These are phyloP conservation scores for Trididemnum clinides DNA, from an alignment of 23 tunicate species.

Conservation along the genomic window DNA sequence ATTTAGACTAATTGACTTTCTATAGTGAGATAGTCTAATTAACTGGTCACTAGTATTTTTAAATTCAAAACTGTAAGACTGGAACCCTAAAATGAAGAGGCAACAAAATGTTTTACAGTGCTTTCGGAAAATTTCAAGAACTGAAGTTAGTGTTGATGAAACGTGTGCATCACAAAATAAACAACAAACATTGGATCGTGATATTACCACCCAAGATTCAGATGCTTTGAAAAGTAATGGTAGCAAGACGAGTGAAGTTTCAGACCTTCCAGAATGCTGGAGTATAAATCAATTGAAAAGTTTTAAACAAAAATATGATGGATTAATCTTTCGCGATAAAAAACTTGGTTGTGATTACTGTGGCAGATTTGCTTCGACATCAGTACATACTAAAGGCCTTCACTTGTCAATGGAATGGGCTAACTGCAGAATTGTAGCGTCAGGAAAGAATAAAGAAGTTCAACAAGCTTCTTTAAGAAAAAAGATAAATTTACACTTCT, in stretches of 20 bases:
- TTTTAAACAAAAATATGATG: slow-evolving; percentile 58
- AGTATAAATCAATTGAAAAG: slow-evolving; percentile 35
- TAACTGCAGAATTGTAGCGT: slow-evolving; percentile 39
- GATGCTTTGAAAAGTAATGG: slow-evolving; percentile 29
- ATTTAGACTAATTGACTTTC: slow-evolving; percentile 10
- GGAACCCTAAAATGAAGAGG: slow-evolving; percentile 31
- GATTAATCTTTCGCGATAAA: slow-evolving; percentile 29
- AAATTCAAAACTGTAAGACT: slow-evolving; percentile 28
- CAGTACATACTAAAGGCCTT: slow-evolving; percentile 24
- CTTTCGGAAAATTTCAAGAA: slow-evolving; percentile 30
- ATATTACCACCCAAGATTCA: slow-evolving; percentile 23
- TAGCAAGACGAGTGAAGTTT: slow-evolving; percentile 26
- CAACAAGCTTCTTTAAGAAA: slow-evolving; percentile 40
- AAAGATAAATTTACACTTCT: slow-evolving; percentile 41
- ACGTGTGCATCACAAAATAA: slow-evolving; percentile 30
- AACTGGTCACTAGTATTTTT: slow-evolving; percentile 28
- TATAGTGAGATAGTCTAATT: slow-evolving; percentile 15
- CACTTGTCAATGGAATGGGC: slow-evolving; percentile 56
- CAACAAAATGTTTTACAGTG: slow-evolving; percentile 30
- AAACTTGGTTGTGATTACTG: slow-evolving; percentile 61
- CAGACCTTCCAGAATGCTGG: slow-evolving; percentile 59
- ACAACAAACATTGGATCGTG: slow-evolving; percentile 29
- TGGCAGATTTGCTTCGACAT: slow-evolving; percentile 39
- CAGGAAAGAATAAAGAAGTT: slow-evolving; percentile 37
- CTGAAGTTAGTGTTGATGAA: slow-evolving; percentile 35